Conservation (phyloP, 2,113 vertebrate genomes). For the Malurus elegans region DNA sequence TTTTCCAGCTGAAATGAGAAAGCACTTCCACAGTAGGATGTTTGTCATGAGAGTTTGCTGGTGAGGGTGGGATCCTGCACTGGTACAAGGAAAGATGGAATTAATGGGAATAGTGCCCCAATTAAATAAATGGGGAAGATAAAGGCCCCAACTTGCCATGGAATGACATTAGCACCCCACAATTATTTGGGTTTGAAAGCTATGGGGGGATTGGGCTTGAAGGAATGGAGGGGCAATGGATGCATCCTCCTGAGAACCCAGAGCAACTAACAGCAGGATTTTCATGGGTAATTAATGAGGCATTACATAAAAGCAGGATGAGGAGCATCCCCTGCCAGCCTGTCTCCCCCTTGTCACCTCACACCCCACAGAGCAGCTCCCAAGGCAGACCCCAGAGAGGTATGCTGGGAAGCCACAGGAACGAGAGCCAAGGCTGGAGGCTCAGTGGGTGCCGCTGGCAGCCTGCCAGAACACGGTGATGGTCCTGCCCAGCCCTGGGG, state of each 20-base stretch:
- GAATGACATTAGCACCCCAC: neutral
- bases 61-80: neutral
- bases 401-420: neutral
- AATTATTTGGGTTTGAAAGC: neutral
- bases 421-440: neutral
- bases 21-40: neutral
- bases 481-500: neutral
- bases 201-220: neutral
- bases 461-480: neutral
- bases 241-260: neutral
- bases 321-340: neutral
- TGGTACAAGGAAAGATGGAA: neutral
- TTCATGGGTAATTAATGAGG: neutral
- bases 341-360: neutral
- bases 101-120: neutral
- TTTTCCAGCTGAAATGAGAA: neutral
- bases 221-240: neutral
- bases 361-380: neutral
- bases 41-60: neutral
- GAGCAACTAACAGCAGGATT: neutral
- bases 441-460: neutral
- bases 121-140: neutral
- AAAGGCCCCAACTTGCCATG: neutral
- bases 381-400: neutral
- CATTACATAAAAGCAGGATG: neutral